Evolutionary conservation across 2,888 invertebrate genomes (phyloP).

Genomic region (Euspilapteryx auroguttella): DNA sequence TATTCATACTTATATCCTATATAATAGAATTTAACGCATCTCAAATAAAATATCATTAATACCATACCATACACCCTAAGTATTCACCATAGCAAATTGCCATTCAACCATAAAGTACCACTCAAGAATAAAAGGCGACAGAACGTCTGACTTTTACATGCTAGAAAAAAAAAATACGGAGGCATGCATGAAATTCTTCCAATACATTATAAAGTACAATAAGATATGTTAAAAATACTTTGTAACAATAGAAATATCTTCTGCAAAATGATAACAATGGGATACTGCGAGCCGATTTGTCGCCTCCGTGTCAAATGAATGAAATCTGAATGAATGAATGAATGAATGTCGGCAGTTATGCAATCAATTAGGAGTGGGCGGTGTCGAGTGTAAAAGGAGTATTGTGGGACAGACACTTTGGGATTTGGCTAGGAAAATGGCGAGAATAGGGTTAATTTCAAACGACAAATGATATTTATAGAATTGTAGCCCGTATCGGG

Average conservation of each 20-base stretch:
- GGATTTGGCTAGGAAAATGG: too few relatives aligned
- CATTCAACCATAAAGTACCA: constrained; percentile 25
- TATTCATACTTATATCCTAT: too few relatives aligned
- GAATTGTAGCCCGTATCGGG: too few relatives aligned
- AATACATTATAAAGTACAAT: constrained; percentile 34
- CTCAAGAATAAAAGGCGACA: constrained; percentile 23
- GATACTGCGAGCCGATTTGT: constrained; percentile 31
- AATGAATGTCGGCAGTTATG: constrained; percentile 33
- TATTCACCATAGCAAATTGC: constrained; percentile 38
- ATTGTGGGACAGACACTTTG: too few relatives aligned
- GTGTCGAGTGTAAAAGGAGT: constrained; percentile 14
- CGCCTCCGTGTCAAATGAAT: constrained; percentile 27
- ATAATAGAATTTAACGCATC: too few relatives aligned
- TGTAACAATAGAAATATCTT: not conserved
- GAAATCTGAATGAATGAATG: constrained; percentile 20
- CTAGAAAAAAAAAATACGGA: constrained; percentile 18
- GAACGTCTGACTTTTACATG: constrained; percentile 29
- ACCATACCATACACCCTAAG: too few relatives aligned
- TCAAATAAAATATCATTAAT: too few relatives aligned
- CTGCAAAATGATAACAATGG: constrained; percentile 8
- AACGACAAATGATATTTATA: too few relatives aligned
- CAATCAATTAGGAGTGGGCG: constrained; percentile 51
- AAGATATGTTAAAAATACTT: constrained; percentile 18
- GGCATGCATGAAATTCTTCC: constrained; percentile 45
- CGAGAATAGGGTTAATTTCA: too few relatives aligned